These are phyloP conservation scores for Philhelius pedissequus DNA, from an alignment of 2,888 invertebrate species.

Conservation along the genomic window DNA sequence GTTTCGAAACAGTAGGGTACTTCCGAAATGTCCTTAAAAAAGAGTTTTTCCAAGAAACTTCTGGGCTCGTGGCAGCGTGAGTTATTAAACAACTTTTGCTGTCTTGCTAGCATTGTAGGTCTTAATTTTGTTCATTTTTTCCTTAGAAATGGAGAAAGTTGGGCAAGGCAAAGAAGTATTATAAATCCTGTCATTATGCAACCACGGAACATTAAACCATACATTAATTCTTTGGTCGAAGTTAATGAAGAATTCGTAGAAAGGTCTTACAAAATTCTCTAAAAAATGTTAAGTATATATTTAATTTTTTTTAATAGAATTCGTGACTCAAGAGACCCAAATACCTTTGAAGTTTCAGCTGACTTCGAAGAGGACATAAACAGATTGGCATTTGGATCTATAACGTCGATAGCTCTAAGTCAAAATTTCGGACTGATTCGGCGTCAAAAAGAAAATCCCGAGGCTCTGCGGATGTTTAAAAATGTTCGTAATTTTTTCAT, in stretches of 20 bases:
- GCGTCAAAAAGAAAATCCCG: constrained; percentile 51
- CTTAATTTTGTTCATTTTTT: neutral
- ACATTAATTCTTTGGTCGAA: neutral
- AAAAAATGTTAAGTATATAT: neutral
- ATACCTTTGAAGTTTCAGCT: constrained; percentile 75
- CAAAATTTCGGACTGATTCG: constrained; percentile 74
- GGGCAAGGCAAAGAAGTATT: neutral
- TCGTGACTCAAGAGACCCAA: constrained; percentile 73
- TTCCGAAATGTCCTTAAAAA: neutral
- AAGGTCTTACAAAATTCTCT: constrained; percentile 64
- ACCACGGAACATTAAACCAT: neutral
- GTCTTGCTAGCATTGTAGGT: neutral
- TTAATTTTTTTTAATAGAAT: constrained; percentile 72
- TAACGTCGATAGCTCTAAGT: constrained; percentile 78
- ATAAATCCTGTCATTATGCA: neutral
- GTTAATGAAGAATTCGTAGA: neutral
- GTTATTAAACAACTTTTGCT: neutral
- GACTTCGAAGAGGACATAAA: constrained; percentile 80
- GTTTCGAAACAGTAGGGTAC: neutral
- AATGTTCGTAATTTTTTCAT: constrained; percentile 48
- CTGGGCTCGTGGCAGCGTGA: neutral
- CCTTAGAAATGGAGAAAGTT: neutral
- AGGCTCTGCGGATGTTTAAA: constrained; percentile 69
- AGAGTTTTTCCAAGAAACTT: neutral
- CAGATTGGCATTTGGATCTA: constrained; percentile 82